These are phyloP conservation scores for Falco novaeseelandiae DNA, from an alignment of 2,797 vertebrate genomes.

Conservation along the genomic window DNA sequence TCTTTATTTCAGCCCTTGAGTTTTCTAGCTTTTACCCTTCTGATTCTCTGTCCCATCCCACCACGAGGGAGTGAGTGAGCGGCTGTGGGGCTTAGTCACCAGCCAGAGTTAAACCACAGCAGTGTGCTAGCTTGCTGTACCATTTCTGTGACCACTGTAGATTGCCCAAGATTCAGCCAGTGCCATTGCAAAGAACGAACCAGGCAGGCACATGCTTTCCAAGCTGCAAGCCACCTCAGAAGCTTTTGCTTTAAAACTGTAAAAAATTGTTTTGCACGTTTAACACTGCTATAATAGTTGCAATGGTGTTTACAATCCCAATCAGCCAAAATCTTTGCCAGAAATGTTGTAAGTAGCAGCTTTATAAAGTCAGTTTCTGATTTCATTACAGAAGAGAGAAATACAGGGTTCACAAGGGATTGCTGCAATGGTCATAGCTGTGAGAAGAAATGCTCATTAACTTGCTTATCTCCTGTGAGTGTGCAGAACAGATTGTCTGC, in stretches of 20 bases:
- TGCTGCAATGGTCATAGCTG: neutral
- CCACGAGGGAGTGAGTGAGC: no score
- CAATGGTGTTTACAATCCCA: neutral
- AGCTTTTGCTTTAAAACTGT: neutral
- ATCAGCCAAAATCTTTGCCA: neutral
- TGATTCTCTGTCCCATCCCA: no score
- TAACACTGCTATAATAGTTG: neutral
- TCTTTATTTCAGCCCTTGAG: no score
- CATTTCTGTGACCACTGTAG: rapidly evolving
- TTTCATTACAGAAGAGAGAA: neutral
- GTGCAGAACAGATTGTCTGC: neutral
- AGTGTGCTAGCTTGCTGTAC: no score
- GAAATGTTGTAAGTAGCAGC: neutral
- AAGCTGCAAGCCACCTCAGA: neutral
- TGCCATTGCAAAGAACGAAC: neutral
- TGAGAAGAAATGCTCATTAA: neutral
- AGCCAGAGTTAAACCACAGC: no score
- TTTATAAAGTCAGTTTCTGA: neutral
- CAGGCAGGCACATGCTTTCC: rapidly evolving
- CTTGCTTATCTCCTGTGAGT: neutral
- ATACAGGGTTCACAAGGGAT: neutral
- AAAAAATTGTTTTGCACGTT: neutral
- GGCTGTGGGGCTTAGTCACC: no score
- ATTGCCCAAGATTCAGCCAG: neutral
- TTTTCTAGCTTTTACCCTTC: no score